Conservation (phyloP, 2,888 invertebrate genomes). For the Shargacucullia verbasci region DNA sequence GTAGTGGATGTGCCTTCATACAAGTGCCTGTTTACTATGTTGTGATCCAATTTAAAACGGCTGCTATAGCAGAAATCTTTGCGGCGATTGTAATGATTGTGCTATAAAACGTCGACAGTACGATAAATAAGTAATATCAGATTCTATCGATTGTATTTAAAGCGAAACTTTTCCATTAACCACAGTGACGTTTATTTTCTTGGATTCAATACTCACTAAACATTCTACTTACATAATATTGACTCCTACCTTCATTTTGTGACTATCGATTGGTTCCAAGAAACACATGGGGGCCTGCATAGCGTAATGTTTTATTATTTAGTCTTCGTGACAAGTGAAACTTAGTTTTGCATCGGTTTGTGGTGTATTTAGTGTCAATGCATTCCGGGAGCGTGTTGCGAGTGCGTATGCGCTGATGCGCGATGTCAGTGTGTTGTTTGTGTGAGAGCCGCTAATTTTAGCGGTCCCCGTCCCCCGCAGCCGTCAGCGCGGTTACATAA, state of each 20-base stretch:
- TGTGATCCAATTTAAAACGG: constrained; percentile 47
- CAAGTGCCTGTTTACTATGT: constrained; percentile 63
- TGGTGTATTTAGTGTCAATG: constrained; percentile 34
- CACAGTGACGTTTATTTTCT: constrained; percentile 26
- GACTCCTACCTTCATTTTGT: constrained; percentile 48
- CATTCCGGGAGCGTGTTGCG: constrained; percentile 47
- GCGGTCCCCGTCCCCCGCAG: constrained; percentile 77
- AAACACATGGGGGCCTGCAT: constrained; percentile 26
- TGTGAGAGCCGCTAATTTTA: constrained; percentile 85
- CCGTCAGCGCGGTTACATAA: constrained; percentile 76
- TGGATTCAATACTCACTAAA: constrained; percentile 36
- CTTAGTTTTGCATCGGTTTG: constrained; percentile 20
- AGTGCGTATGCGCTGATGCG: constrained; percentile 67
- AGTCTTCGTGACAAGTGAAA: constrained; percentile 14
- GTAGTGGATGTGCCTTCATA: constrained; percentile 66
- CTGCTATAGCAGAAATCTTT: constrained; percentile 26
- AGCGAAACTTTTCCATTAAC: constrained; percentile 30
- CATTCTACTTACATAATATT: constrained; percentile 54
- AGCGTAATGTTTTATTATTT: constrained; percentile 32
- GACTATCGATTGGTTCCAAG: constrained; percentile 33
- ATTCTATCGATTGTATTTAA: constrained; percentile 30
- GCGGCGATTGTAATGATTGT: constrained; percentile 29
- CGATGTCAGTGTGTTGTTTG: constrained; percentile 77
- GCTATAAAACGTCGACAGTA: constrained; percentile 26
- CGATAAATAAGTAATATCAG: constrained; percentile 28